phyloP scores from a whole-genome alignment of 2,888 invertebrate genomes.

The Xestia sexstrigata region DNA sequence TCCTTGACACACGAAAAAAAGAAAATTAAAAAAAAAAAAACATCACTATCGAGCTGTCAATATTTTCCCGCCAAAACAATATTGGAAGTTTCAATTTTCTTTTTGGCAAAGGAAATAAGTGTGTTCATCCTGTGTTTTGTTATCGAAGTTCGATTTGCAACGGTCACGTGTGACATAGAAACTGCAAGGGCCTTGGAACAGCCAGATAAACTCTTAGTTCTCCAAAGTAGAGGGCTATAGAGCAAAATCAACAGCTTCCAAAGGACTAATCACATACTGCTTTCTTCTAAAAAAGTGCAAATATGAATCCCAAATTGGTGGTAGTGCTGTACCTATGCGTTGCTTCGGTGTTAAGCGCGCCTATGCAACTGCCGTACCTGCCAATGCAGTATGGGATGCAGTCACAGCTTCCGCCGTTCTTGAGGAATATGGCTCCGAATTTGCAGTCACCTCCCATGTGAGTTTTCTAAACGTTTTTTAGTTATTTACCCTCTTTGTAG shows the following conservation, averaged over 20 bases:
- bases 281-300: slow-evolving; percentile 39
- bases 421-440: slow-evolving; percentile 70
- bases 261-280: neutral
- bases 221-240: slow-evolving; percentile 49
- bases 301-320: slow-evolving; percentile 60
- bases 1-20: slow-evolving; percentile 53
- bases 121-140: slow-evolving; percentile 40
- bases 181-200: slow-evolving; percentile 15
- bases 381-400: slow-evolving; percentile 67
- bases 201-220: slow-evolving; percentile 27
- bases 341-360: slow-evolving; percentile 69
- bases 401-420: slow-evolving; percentile 68
- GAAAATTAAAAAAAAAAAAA: slow-evolving; percentile 8
- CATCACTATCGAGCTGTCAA: slow-evolving; percentile 21
- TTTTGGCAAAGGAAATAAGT: slow-evolving; percentile 5
- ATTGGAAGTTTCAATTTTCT: slow-evolving; percentile 10
- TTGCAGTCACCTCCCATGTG: slow-evolving; percentile 71
- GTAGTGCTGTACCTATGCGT: slow-evolving; percentile 70
- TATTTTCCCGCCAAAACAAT: slow-evolving; percentile 16
- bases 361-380: slow-evolving; percentile 71
- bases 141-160: slow-evolving; percentile 35
- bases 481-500: too few species aligned
- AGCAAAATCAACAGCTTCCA: neutral
- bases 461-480: slow-evolving; percentile 59
- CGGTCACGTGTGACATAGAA: slow-evolving; percentile 43